Evolutionary conservation across 1,140 invertebrate genomes (phyloP), one percentile per base, ranked within the genome.

Genomic region (Aphelinus atriplicis): DNA sequence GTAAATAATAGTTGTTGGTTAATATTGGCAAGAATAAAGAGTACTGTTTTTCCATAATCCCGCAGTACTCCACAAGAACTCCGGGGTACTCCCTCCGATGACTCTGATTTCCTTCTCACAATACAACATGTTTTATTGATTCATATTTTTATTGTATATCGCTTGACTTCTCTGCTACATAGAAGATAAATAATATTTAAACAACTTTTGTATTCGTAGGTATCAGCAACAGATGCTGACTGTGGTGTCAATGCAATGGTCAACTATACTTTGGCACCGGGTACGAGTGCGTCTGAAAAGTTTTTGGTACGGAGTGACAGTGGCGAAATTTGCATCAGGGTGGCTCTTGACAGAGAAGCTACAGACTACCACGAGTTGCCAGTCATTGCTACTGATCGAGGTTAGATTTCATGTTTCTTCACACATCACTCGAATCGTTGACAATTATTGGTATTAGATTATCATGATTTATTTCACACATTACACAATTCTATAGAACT

Each of bases 241-340:
- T 96, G 96, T 81, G 97, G 97, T 10, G 93, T 97, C 6, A 98
- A 98, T 87, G 95, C 96, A 1, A 93, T 96, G 87, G 94, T 99
- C 46, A 96, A 95, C 87, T 99, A 98, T 88, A 97, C 95, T 0
- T 88, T 98, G 60, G 93, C 93, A 9, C 92, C 95, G 55, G 91
- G 90, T 61, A 90, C 91, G 69, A 90, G 90, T 45, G 91, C 91
- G 53, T 86, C 90, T 55, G 90, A 91, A 4, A 92, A 95, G 80
- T 96, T 98, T 83, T 88, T 91, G 70, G 92, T 98, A 26, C 92
- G 93, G 68, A 92, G 94, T 7, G 91, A 92, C 51, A 94, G 93
- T 9, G 98, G 98, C 0, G 94, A 97, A 79, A 93, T 99, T 70
- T 97, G 96, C 87, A 92, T 99, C 46, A 90, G 92, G 10, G 91